Evolutionary conservation across 2,797 vertebrate genomes (phyloP).

Genomic region (Numenius phaeopus): DNA sequence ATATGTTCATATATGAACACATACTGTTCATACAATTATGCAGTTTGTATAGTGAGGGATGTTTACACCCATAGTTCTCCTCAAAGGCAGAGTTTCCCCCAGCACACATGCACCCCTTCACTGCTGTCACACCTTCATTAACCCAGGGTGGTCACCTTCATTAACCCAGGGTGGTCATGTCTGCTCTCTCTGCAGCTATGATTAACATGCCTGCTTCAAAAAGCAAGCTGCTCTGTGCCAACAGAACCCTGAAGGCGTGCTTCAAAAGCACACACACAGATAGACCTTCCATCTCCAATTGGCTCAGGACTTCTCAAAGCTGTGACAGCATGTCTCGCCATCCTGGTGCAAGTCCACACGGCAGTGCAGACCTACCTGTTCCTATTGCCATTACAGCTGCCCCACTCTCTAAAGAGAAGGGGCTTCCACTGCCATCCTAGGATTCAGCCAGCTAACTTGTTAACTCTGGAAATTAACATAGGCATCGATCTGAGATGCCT

Average conservation of each 20-base stretch:
- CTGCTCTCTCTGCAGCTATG: background rate
- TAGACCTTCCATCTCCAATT: background rate
- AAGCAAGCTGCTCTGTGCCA: background rate
- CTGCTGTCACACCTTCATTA: background rate
- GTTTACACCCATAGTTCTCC: background rate
- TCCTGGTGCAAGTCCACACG: fast-evolving
- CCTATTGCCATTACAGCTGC: fast-evolving
- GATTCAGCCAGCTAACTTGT: background rate
- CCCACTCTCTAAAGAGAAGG: background rate
- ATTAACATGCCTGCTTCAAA: background rate
- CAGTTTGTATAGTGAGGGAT: background rate
- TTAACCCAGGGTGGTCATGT: fast-evolving
- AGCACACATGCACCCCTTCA: background rate
- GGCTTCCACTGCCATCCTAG: background rate
- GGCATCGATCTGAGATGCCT: background rate
- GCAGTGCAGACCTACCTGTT: background rate
- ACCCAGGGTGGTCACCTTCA: fast-evolving
- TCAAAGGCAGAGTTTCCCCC: background rate
- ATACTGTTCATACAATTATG: background rate
- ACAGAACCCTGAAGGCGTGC: background rate
- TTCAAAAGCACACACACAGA: background rate
- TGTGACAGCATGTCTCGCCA: background rate
- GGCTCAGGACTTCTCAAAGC: background rate
- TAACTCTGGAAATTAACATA: background rate
- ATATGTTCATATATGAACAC: too few species aligned